Base-by-base conservation (phyloP, 2,797 vertebrate species). In the Cygnus olor region DNA sequence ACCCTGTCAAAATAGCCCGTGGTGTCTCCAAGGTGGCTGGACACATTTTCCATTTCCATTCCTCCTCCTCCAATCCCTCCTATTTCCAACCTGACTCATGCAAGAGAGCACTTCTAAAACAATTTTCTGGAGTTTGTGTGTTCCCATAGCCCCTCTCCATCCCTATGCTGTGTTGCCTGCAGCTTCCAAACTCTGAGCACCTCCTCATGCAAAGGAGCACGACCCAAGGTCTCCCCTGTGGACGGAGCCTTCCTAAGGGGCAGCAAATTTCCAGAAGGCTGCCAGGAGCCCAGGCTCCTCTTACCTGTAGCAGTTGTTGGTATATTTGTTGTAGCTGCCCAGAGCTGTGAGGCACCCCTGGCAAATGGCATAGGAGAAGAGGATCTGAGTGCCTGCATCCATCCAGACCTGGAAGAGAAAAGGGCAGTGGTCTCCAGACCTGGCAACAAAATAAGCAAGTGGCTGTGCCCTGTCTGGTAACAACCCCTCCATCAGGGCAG, bases 321-420 rank as follows among this genome's bases (percentile, higher is more conserved):
- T 98, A 66, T 99, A 99, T 73, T 98, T 98, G 97, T 99, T 99
- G 97, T 99, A 99, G 97, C 99, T 99, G 71, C 99, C 99, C 93
- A 99, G 96, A 61, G 99, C 98, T 0, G 98, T 99, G 64, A 99
- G 97, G n/a, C 99, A 99, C 5, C 99, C 99, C 91, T 98, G 98
- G 85, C 98, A 98, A 84, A 99, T 97, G 30, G 98, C 98, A 0
- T 98, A 99, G 45, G 99, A 99, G 97, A 98, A 99, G 85, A 99
- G 98, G 93, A 99, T 99, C 94, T 99, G 98, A 10, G 98, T 98
- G 36, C 98, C 98, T 2, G 99, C 99, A 12, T 99, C 98, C 96
- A 95, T 91, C 99, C 99, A 99, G 9, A 99, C 98, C 99, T 99
- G 53, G 11, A 88, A 89, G 78, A 85, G 80, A 93, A 92, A 96